These are phyloP conservation scores for Cenopis cana DNA, from an alignment of 2,888 invertebrate genomes.

Conservation along the genomic window DNA sequence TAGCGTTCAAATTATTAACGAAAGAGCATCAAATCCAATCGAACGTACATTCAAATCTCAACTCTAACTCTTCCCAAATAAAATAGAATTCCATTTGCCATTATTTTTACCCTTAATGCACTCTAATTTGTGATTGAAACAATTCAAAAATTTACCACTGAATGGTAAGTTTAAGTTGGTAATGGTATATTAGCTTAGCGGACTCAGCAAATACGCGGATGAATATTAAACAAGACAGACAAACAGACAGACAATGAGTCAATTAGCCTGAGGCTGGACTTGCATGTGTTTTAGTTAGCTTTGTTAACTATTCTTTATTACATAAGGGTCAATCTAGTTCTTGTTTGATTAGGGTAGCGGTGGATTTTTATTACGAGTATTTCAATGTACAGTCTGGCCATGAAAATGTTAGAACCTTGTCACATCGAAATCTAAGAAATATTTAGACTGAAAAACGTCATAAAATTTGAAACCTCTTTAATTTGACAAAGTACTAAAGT, in stretches of 20 bases:
- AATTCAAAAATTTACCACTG: constrained; percentile 4
- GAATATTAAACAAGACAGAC: constrained; percentile 71
- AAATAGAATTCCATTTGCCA: neutral
- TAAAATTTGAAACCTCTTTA: too few species aligned
- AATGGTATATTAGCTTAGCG: constrained; percentile 66
- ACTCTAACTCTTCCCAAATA: neutral
- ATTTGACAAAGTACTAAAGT: too few species aligned
- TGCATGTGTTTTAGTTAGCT: constrained; percentile 56
- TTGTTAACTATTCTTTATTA: constrained; percentile 38
- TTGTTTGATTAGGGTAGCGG: constrained; percentile 14
- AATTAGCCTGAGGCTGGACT: constrained; percentile 76
- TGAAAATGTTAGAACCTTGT: too few species aligned
- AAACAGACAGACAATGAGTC: constrained; percentile 62
- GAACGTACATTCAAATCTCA: neutral
- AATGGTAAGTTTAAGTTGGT: constrained; percentile 21
- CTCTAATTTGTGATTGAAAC: neutral
- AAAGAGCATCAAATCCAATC: neutral
- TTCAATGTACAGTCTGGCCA: neutral
- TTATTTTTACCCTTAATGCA: neutral
- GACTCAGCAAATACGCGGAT: constrained; percentile 67
- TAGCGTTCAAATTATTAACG: neutral
- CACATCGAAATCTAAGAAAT: too few species aligned
- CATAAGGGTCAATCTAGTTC: constrained; percentile 8
- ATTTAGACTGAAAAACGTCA: too few species aligned
- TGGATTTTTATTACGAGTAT: constrained; percentile 19